Evolutionary conservation across 2,113 vertebrate genomes (phyloP).

Genomic region (Hippopotamus amphibius): DNA sequence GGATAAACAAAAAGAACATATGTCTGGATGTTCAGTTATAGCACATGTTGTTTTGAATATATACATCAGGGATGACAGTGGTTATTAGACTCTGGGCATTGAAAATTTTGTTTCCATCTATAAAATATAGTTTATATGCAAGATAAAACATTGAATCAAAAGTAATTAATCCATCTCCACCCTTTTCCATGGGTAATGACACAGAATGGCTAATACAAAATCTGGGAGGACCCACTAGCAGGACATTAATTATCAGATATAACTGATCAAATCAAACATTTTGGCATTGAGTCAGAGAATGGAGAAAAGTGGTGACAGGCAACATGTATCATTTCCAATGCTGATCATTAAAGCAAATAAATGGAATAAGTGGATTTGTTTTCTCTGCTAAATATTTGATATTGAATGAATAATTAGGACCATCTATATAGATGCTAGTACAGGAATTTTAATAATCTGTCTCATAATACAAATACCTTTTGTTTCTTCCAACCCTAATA

Average conservation of each 20-base stretch:
- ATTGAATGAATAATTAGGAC: background rate
- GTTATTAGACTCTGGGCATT: background rate
- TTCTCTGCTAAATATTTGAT: background rate
- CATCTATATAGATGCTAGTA: background rate
- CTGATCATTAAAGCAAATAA: background rate
- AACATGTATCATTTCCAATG: background rate
- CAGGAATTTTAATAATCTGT: background rate
- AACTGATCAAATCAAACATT: background rate
- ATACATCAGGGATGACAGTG: background rate
- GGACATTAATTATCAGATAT: background rate
- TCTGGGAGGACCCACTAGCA: fast-evolving
- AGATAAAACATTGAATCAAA: background rate
- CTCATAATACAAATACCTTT: background rate
- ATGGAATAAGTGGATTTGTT: background rate
- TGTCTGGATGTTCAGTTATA: background rate
- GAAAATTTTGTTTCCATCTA: background rate
- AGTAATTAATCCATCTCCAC: background rate
- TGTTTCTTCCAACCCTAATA: background rate
- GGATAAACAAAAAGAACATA: background rate
- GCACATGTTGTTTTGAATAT: background rate
- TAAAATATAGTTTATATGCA: background rate
- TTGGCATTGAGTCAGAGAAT: background rate
- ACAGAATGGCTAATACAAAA: background rate
- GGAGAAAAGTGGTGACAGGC: background rate
- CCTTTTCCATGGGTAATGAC: background rate